A percentile compares a stretch with the other conserved stretches of the same genome.
phyloP scores from a whole-genome alignment of 1,140 invertebrate species.

The Homarus americanus region DNA sequence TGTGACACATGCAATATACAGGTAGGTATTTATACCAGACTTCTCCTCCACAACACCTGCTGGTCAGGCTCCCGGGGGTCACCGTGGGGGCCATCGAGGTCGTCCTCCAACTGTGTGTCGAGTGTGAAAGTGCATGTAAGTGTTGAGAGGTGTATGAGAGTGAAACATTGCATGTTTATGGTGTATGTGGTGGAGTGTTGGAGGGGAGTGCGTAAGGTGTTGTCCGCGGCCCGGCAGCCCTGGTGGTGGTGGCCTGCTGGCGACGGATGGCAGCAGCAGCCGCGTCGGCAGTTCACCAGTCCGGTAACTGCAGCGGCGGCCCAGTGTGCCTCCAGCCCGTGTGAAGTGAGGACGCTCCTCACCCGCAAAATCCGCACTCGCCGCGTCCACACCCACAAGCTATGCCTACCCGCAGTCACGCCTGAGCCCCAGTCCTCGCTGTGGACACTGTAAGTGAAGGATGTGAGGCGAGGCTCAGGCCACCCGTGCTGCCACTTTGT shows the following conservation, averaged over 20 bases:
- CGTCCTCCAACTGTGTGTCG: background rate
- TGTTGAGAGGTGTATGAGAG: background rate
- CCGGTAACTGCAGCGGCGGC: conserved; percentile 57
- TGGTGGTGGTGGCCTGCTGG: conserved; percentile 58
- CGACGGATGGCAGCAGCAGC: conserved; percentile 63
- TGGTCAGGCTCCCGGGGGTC: background rate
- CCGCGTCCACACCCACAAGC: conserved; percentile 66
- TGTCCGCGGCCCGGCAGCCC: conserved; percentile 40
- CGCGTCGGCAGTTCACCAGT: conserved; percentile 63
- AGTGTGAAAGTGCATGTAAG: background rate
- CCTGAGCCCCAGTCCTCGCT: conserved; percentile 60
- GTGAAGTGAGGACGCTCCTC: conserved; percentile 60
- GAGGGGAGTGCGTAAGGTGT: conserved; percentile 11
- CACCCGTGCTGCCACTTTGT: conserved; percentile 45
- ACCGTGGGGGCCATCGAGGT: background rate
- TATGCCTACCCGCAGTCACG: conserved; percentile 67
- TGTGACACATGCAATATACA: conserved; percentile 39
- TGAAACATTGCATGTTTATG: conserved; percentile 29
- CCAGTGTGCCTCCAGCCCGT: conserved; percentile 68
- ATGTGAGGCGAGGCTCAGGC: conserved; percentile 23
- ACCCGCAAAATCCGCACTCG: conserved; percentile 44
- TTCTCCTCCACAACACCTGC: background rate
- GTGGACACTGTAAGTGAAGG: conserved; percentile 64
- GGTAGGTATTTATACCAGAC: conserved; percentile 2
- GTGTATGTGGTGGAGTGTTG: conserved; percentile 18